Evolutionary conservation across 2,113 vertebrate species (phyloP), one percentile per base, ranked within the genome.

Genomic region (Xiphophorus couchianus): DNA sequence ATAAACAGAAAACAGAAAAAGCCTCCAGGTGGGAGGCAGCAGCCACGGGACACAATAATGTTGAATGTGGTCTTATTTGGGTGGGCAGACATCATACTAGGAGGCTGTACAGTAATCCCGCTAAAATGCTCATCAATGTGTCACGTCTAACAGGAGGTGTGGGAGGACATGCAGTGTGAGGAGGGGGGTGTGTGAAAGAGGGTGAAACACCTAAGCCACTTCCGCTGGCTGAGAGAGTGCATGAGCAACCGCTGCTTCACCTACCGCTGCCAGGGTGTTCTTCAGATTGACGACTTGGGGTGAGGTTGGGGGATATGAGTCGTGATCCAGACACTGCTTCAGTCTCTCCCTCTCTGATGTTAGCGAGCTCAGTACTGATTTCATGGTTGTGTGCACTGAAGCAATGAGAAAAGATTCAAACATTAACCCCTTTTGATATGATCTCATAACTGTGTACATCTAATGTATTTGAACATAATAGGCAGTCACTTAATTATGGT

Each of bases 231-330:
- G 74, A 67, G 74, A 28, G 58, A 58, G 70, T 44, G 61, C 42
- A 72, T n/a, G 69, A 35, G 4, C 39, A 33, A 70, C 62, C 48
- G n/a, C 22, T 25, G 10, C 65, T 74, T 75, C 61, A 89, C 91
- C 5, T 96, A 99, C 98, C 6, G 95, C 93, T 61, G 96, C 86
- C 86, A 99, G 93, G 14, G 98, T 91, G 25, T 95, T 97, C 95
- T 99, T 99, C 92, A 99, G 90, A 60, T 96, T 95, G 72, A 96
- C 79, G 73, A 96, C 95, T 93, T 98, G 97, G 28, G 95, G 93
- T 6, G 97, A 96, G 14, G 96, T 95, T 11, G 96, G 92, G 17
- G 94, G 91, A 42, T 93, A 92, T 14, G 92, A 77, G n/a, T 98
- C 96, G 0, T 96, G 94, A 65, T 98, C 97, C 90, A 96, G 76